Evolutionary conservation across 2,888 invertebrate species (phyloP).

Genomic region (Thysanoteuthis rhombus): DNA sequence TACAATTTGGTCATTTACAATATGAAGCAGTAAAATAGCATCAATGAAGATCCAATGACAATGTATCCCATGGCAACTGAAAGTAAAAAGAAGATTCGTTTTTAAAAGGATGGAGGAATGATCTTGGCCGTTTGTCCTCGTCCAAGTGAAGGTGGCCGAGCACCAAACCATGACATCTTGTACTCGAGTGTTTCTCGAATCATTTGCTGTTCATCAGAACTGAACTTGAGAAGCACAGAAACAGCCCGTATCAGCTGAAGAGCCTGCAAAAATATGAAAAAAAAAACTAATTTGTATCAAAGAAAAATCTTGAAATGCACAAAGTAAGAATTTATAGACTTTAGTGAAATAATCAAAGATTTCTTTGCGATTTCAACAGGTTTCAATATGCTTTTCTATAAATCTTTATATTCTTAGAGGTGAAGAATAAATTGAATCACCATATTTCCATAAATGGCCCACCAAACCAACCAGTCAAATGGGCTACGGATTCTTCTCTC

Average conservation of each 20-base stretch:
- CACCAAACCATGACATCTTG: slow-evolving; percentile 80
- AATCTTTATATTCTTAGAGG: too few relatives aligned
- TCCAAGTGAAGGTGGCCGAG: slow-evolving; percentile 68
- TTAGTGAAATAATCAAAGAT: too few relatives aligned
- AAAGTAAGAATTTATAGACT: background rate
- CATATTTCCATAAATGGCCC: too few relatives aligned
- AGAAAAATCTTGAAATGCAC: background rate
- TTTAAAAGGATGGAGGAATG: slow-evolving; percentile 62
- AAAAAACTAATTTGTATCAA: slow-evolving; percentile 31
- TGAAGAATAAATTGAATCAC: too few relatives aligned
- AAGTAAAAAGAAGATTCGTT: background rate
- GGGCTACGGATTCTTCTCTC: too few relatives aligned
- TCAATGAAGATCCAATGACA: background rate
- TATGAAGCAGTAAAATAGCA: slow-evolving; percentile 26
- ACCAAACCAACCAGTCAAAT: too few relatives aligned
- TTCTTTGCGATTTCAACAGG: too few relatives aligned
- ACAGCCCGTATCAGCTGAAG: slow-evolving; percentile 89
- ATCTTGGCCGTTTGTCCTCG: slow-evolving; percentile 62
- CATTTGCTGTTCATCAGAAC: slow-evolving; percentile 86
- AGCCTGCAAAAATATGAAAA: slow-evolving; percentile 79
- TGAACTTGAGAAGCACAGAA: slow-evolving; percentile 83
- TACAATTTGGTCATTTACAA: slow-evolving; percentile 30
- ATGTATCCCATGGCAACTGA: slow-evolving; percentile 14
- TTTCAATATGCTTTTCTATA: too few relatives aligned
- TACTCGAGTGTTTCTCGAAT: slow-evolving; percentile 82